Evolutionary conservation across 2,888 invertebrate genomes (phyloP).

Genomic region (Ellobium chinense): DNA sequence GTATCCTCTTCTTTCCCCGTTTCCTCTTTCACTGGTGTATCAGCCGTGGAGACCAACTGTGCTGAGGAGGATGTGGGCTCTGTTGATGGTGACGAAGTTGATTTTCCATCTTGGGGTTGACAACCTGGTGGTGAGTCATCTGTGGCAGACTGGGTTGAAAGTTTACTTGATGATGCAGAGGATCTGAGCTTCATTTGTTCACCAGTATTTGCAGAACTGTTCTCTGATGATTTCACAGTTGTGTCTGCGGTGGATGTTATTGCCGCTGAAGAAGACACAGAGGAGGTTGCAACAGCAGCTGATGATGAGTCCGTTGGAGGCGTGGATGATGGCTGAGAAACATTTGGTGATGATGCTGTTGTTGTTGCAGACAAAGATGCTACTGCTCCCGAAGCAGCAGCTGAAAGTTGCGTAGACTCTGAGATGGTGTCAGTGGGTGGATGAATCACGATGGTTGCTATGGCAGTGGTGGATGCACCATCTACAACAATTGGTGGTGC

Average conservation of each 20-base stretch:
- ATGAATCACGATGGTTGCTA: background rate
- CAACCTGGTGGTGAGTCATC: background rate
- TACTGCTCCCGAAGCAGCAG: background rate
- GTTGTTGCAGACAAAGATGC: background rate
- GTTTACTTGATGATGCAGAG: background rate
- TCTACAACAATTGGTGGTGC: background rate
- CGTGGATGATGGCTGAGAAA: slow-evolving; percentile 34
- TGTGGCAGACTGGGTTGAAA: background rate
- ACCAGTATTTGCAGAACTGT: background rate
- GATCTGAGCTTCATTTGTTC: slow-evolving; percentile 25
- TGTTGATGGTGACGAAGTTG: background rate
- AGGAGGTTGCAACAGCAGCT: background rate
- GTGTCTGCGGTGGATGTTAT: background rate
- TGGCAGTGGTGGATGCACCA: background rate
- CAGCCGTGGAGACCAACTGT: background rate
- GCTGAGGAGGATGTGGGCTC: background rate
- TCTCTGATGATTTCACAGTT: background rate
- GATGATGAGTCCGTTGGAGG: background rate
- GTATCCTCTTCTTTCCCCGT: background rate
- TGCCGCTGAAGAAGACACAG: background rate
- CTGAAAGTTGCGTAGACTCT: background rate
- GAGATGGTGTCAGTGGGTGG: background rate
- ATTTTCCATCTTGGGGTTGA: background rate
- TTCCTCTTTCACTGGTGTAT: background rate
- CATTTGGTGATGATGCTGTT: background rate